phyloP scores from a whole-genome alignment of 2,797 vertebrate genomes.

The Rhincodon typus region DNA sequence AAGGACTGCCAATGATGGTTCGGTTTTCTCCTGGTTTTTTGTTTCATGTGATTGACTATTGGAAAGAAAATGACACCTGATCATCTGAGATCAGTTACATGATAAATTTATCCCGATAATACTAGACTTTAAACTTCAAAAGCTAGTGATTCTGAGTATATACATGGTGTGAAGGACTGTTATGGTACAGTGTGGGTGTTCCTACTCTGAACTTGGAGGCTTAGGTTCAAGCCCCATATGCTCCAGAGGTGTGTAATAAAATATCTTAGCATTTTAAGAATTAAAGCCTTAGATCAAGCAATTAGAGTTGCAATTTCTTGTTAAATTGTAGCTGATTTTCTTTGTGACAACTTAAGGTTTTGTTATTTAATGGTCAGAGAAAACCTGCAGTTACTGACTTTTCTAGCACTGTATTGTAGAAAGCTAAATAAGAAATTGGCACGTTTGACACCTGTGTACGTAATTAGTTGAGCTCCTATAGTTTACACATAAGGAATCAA shows the following conservation, averaged over 20 bases:
- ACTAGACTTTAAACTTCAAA: background rate
- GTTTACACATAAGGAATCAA: background rate
- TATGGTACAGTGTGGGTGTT: too few relatives aligned
- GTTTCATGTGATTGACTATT: background rate
- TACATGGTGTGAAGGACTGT: background rate
- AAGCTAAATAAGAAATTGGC: background rate
- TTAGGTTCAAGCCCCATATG: too few relatives aligned
- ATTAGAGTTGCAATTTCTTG: background rate
- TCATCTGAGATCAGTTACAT: background rate
- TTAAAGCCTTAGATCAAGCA: background rate
- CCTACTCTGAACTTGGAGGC: too few relatives aligned
- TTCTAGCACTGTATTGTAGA: too few relatives aligned
- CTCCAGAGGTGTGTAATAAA: too few relatives aligned
- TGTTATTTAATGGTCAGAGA: background rate
- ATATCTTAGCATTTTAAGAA: background rate
- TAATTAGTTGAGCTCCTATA: background rate
- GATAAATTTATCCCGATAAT: background rate
- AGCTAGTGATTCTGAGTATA: background rate
- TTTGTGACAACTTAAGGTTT: background rate
- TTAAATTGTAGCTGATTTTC: background rate
- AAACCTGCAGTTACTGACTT: background rate
- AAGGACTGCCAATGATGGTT: too few relatives aligned
- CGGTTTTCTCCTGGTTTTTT: background rate
- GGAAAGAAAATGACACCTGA: background rate
- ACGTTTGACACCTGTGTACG: background rate